Percentiles rank a stretch among this genome's conserved stretches.
Conservation (phyloP, 2,888 invertebrate genomes). For the Digitonthophagus gazella region DNA sequence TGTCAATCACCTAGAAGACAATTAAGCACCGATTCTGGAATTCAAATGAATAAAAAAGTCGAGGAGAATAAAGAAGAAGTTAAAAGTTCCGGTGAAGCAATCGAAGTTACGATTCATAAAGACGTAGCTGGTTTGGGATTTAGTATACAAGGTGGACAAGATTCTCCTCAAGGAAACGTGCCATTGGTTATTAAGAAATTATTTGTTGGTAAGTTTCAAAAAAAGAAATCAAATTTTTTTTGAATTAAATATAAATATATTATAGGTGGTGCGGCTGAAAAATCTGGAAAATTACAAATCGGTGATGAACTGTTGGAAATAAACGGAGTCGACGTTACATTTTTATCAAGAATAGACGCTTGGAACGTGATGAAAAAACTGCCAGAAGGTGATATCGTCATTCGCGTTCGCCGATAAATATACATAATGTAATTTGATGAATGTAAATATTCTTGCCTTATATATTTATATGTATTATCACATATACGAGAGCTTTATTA, state of each 20-base stretch:
- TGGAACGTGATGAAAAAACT: conserved; percentile 92
- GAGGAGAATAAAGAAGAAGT: conserved; percentile 9
- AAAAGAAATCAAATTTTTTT: conserved; percentile 3
- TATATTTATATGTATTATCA: conserved; percentile 9
- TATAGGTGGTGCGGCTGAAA: conserved; percentile 85
- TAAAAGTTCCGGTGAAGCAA: conserved; percentile 3
- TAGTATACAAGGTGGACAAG: conserved; percentile 90
- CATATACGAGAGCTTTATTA: conserved; percentile 15
- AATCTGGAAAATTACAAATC: conserved; percentile 76
- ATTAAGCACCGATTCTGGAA: conserved; percentile 12
- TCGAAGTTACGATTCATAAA: conserved; percentile 58
- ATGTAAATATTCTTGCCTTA: conserved; percentile 27
- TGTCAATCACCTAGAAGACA: conserved; percentile 7
- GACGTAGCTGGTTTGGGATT: conserved; percentile 91
- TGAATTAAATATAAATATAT: conserved; percentile 12
- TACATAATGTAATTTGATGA: conserved; percentile 15
- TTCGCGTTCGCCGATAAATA: conserved; percentile 42
- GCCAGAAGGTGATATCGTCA: conserved; percentile 77
- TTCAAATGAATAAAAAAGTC: background rate
- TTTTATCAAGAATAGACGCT: conserved; percentile 89
- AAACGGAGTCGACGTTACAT: conserved; percentile 76
- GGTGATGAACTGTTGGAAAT: conserved; percentile 86
- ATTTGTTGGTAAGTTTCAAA: conserved; percentile 73
- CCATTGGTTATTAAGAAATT: conserved; percentile 90
- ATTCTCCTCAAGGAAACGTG: conserved; percentile 85